These are phyloP conservation scores for Caerostris extrusa DNA, from an alignment of 1,140 invertebrate genomes.

Conservation along the genomic window DNA sequence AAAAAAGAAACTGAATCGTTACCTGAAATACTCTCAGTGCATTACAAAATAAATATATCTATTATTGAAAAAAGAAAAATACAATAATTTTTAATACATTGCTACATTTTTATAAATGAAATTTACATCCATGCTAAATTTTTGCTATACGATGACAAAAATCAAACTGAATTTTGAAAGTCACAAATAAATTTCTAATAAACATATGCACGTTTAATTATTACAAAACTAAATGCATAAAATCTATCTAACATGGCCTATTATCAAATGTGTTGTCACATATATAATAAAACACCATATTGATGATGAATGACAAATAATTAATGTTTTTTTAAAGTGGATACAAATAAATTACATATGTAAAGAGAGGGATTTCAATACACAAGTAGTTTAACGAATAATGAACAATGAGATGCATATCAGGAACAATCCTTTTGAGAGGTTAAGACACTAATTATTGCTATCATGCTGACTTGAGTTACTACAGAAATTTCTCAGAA, in stretches of 20 bases:
- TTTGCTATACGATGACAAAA: background rate
- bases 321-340: too few species aligned
- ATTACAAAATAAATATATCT: constrained; percentile 40
- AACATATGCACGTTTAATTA: too few species aligned
- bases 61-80: background rate
- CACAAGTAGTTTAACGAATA: background rate
- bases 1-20: constrained; percentile 28
- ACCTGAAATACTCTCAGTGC: constrained; percentile 56
- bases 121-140: background rate
- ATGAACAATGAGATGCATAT: constrained; percentile 2
- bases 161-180: background rate
- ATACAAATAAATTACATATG: too few species aligned
- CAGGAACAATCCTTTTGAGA: constrained; percentile 39
- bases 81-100: background rate
- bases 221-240: too few species aligned
- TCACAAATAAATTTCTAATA: background rate
- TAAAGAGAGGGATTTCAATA: background rate
- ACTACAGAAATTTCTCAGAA: constrained; percentile 44
- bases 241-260: too few species aligned
- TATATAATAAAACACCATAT: too few species aligned
- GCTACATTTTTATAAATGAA: background rate
- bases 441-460: constrained; percentile 53
- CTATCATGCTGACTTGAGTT: constrained; percentile 32
- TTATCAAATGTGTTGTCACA: too few species aligned
- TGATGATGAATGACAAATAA: too few species aligned